These are phyloP conservation scores for Pharmacophagus antenor DNA, from an alignment of 2,888 invertebrate species.

Conservation along the genomic window DNA sequence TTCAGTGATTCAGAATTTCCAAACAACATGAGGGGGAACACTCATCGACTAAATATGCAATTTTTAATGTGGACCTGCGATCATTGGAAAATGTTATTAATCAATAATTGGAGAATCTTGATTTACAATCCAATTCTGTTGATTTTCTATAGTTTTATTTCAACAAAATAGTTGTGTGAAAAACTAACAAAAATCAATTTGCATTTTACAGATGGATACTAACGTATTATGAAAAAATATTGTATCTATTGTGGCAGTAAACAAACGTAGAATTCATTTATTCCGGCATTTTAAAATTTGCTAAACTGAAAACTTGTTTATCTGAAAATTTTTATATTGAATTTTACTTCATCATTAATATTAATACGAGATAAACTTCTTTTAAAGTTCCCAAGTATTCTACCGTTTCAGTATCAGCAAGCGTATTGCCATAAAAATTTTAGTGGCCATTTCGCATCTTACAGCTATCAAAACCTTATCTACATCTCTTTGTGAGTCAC, in stretches of 20 bases:
- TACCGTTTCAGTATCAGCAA: conserved; percentile 41
- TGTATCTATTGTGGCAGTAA: background rate
- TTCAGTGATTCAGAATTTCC: conserved; percentile 43
- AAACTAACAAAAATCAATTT: too few relatives aligned
- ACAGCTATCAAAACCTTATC: conserved; percentile 51
- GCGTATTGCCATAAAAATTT: conserved; percentile 53
- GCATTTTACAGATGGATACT: background rate
- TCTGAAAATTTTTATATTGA: background rate
- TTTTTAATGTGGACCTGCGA: conserved; percentile 7
- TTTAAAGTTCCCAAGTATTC: conserved; percentile 26
- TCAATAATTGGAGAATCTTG: too few relatives aligned
- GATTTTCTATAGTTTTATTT: too few relatives aligned
- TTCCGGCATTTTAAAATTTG: background rate
- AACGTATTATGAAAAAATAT: background rate
- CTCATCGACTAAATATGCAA: conserved; percentile 21
- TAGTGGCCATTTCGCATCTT: conserved; percentile 52
- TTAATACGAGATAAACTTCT: background rate
- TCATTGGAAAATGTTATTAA: too few relatives aligned
- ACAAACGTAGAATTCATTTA: background rate
- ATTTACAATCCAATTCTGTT: too few relatives aligned
- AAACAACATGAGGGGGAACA: conserved; percentile 35
- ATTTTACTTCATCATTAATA: too few relatives aligned
- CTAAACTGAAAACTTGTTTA: background rate
- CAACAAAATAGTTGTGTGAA: too few relatives aligned
- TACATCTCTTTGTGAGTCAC: conserved; percentile 45